Evolutionary conservation across 1,140 invertebrate species (phyloP).

Genomic region (Ericerus pela): DNA sequence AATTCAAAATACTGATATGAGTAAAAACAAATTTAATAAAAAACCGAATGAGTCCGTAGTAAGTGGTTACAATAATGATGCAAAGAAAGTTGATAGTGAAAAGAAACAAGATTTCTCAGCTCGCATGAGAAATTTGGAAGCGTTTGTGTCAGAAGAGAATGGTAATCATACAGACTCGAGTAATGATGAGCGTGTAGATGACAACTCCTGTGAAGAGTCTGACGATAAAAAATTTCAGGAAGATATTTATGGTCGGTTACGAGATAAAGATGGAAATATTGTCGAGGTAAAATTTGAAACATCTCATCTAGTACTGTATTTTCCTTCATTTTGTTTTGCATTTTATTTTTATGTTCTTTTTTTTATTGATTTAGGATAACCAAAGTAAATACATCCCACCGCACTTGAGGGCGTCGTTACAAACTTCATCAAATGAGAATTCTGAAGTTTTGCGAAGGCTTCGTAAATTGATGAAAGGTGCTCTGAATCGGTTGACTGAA

Average conservation of each 20-base stretch:
- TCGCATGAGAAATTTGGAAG: conserved; percentile 4
- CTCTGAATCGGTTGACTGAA: conserved; percentile 75
- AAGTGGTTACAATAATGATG: too few relatives aligned
- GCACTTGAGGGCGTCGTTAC: conserved; percentile 41
- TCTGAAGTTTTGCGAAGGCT: conserved; percentile 44
- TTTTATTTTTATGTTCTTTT: not conserved
- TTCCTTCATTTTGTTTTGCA: too few relatives aligned
- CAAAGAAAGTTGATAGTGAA: conserved; percentile 29
- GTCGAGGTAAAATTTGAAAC: conserved; percentile 42
- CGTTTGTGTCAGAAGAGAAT: conserved; percentile 30
- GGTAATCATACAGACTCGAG: not conserved
- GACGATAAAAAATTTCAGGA: conserved; percentile 35
- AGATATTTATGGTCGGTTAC: conserved; percentile 84
- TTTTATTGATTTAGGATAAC: conserved; percentile 28
- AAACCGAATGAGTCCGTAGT: too few relatives aligned
- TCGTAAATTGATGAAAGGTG: conserved; percentile 66
- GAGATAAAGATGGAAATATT: conserved; percentile 63
- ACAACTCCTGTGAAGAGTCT: conserved; percentile 19
- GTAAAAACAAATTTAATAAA: too few relatives aligned
- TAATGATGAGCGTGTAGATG: conserved; percentile 13
- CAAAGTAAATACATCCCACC: conserved; percentile 67
- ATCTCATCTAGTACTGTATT: too few relatives aligned
- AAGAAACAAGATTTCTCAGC: not conserved
- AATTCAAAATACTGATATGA: too few relatives aligned
- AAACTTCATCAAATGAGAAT: conserved; percentile 33